A percentile compares a stretch with the other conserved stretches of the same genome.
Evolutionary conservation across 2,113 vertebrate species (phyloP).

Genomic region (Oophaga pumilio): DNA sequence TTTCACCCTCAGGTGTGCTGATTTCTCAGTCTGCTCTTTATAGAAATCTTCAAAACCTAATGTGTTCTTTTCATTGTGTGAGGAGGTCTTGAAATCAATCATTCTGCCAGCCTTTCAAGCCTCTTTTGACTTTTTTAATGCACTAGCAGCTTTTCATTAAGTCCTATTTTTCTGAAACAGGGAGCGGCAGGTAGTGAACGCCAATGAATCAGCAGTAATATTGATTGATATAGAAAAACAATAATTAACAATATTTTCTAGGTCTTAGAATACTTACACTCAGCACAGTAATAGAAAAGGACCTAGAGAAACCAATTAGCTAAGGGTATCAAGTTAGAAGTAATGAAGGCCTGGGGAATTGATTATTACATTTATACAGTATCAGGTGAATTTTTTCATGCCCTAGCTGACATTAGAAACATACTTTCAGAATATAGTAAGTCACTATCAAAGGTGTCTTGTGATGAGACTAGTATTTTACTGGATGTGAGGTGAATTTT

Average conservation of each 20-base stretch:
- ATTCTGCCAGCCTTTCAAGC: conserved; percentile 48
- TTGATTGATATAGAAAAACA: conserved; percentile 45
- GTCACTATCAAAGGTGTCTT: neutral
- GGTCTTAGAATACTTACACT: conserved; percentile 37
- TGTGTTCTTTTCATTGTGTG: conserved; percentile 46
- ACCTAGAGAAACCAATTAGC: conserved; percentile 40
- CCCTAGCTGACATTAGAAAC: conserved; percentile 25
- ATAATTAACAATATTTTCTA: conserved; percentile 53
- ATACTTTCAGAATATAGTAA: neutral
- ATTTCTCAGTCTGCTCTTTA: conserved; percentile 15
- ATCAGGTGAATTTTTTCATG: conserved; percentile 34
- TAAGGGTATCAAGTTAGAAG: conserved; percentile 38
- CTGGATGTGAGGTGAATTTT: neutral
- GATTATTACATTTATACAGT: conserved; percentile 41
- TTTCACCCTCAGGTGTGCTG: conserved; percentile 42
- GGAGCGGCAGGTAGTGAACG: conserved; percentile 31
- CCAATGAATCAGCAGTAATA: conserved; percentile 52
- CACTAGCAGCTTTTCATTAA: conserved; percentile 55
- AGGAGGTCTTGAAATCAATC: conserved; percentile 48
- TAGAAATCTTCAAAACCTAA: conserved; percentile 29
- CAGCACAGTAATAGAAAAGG: conserved; percentile 25
- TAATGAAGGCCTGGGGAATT: conserved; percentile 42
- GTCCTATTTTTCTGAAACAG: conserved; percentile 21
- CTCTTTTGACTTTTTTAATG: conserved; percentile 52
- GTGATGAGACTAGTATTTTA: neutral